A percentile compares a stretch with the other conserved stretches of the same genome.
These are phyloP conservation scores for Molorchus minor DNA, from an alignment of 2,888 invertebrate species.

Conservation along the genomic window DNA sequence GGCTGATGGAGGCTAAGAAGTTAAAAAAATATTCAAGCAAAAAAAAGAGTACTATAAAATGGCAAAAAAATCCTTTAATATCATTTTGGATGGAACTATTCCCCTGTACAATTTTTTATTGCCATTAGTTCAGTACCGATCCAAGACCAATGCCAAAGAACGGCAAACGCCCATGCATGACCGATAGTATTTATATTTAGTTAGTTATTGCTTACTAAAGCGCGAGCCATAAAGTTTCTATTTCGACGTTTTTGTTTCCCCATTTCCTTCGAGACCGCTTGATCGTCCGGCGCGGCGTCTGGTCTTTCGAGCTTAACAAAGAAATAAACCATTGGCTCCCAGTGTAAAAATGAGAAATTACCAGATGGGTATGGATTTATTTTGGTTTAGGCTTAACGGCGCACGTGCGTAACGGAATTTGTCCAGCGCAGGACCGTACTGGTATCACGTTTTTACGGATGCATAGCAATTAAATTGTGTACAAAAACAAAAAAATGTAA, in stretches of 20 bases:
- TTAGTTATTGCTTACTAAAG: conserved; percentile 29
- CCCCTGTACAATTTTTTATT: no score
- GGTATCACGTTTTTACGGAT: no score
- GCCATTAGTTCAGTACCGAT: no score
- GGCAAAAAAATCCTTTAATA: no score
- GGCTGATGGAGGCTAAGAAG: no score
- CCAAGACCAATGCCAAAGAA: not conserved
- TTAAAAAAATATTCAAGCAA: no score
- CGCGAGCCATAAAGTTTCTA: conserved; percentile 23
- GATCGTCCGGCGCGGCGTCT: conserved; percentile 17
- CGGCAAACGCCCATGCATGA: conserved; percentile 33
- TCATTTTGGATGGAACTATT: no score
- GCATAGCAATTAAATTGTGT: no score
- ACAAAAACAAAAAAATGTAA: no score
- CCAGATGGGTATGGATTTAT: conserved; percentile 45
- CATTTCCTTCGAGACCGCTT: conserved; percentile 9
- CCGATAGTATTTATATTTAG: conserved; percentile 35
- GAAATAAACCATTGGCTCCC: conserved; percentile 17
- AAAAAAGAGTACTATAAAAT: no score
- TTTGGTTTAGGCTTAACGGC: conserved; percentile 41
- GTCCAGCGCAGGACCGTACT: not conserved
- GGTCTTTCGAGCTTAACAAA: conserved; percentile 11
- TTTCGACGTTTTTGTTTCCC: conserved; percentile 22
- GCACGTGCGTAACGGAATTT: conserved; percentile 37
- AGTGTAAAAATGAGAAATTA: conserved; percentile 38